Percentiles rank a stretch among this genome's conserved stretches.
Evolutionary conservation across 2,888 invertebrate genomes (phyloP).

Genomic region (Octonoba sinensis): DNA sequence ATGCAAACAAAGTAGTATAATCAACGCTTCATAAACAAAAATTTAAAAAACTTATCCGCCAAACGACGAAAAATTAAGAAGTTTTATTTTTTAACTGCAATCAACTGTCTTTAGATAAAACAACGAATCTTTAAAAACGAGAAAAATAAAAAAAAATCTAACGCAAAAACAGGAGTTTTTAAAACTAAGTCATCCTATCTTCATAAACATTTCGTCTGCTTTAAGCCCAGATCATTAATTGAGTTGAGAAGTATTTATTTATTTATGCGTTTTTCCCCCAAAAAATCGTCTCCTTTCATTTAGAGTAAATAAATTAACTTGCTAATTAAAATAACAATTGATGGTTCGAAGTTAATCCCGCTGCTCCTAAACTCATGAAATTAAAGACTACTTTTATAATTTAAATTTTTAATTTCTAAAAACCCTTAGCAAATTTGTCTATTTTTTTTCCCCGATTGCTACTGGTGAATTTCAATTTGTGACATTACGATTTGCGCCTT

Average conservation of each 20-base stretch:
- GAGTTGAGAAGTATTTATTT: conserved; percentile 59
- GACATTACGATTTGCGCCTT: conserved; percentile 3
- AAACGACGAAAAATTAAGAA: conserved; percentile 29
- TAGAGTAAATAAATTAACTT: conserved; percentile 62
- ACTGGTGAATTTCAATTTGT: background rate
- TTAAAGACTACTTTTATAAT: conserved; percentile 30
- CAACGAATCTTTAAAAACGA: conserved; percentile 13
- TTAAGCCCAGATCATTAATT: conserved; percentile 59
- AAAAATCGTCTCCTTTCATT: conserved; percentile 25
- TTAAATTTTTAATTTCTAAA: conserved; percentile 58
- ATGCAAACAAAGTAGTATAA: conserved; percentile 34
- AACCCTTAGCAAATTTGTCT: conserved; percentile 50
- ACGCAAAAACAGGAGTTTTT: conserved; percentile 15
- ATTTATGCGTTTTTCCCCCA: conserved; percentile 34
- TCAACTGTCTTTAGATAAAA: conserved; percentile 34
- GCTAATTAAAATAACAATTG: conserved; percentile 64
- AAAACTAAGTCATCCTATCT: conserved; percentile 60
- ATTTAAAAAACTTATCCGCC: conserved; percentile 35
- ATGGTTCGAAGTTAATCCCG: conserved; percentile 54
- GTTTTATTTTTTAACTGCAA: conserved; percentile 45
- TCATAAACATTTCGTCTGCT: conserved; percentile 62
- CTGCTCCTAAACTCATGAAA: conserved; percentile 46
- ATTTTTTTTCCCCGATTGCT: conserved; percentile 3
- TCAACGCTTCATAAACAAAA: conserved; percentile 46
- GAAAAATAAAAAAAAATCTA: background rate